Base-by-base conservation (phyloP, 2,113 vertebrate species). In the Hipposideros armiger region DNA sequence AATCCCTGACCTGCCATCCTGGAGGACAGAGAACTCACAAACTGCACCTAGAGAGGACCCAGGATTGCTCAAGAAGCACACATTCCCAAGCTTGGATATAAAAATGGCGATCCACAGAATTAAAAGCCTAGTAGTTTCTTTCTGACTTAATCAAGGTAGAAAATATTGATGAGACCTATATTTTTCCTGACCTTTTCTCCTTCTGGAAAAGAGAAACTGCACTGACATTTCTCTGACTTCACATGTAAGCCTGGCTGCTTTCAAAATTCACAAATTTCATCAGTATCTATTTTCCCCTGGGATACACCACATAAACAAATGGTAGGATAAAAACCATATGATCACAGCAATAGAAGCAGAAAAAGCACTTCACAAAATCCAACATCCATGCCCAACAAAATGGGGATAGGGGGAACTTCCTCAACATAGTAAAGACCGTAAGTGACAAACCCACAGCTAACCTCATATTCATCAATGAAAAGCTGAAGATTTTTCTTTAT, bases 171-270 rank as follows among this genome's bases (percentile, higher is more conserved):
- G n/a, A 86, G 22, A 32, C 85, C 56, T 67, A 24, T 45, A 85
- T 67, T 67, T 36, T 70, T 86, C 42, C 80, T 90, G 73, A 62
- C 45, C 67, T 76, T 82, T 87, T 54, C 30, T 74, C 50, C 50
- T 87, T 66, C 56, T 24, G 22, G 58, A 67, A 92, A 90, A 62
- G 74, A 69, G n/a, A 90, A 81, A 74, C 81, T 58, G 22, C 78
- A 40, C 1, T 67, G 50, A 60, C n/a, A 90, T 66, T 89, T 80
- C 45, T 91, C 89, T 60, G 20, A 67, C 60, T 74, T 52, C 40
- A 54, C 42, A 40, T 95, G 56, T 87, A 80, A 73, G 40, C 40
- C 66, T 36, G 19, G 32, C 32, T 30, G 22, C 45, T 72, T 19
- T 87, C 60, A 60, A 77, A 56, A 52, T 86, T 74, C 73, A 95